phyloP scores from a whole-genome alignment of 1,140 invertebrate species.

The Centruroides sculpturatus region DNA sequence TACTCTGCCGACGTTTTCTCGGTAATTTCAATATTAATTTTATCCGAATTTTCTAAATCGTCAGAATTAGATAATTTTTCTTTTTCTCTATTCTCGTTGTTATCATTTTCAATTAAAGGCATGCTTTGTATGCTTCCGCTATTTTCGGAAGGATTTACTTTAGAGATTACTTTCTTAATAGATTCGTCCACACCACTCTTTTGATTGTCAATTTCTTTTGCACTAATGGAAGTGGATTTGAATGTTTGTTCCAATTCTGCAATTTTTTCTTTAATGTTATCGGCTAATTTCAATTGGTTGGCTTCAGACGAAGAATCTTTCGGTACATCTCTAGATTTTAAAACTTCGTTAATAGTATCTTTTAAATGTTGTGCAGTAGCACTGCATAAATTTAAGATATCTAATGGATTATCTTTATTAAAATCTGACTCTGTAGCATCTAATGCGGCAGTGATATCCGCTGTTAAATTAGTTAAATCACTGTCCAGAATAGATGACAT shows the following conservation, averaged over 20 bases:
- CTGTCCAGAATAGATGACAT: not conserved
- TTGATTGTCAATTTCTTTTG: too few relatives aligned
- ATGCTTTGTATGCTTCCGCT: not conserved
- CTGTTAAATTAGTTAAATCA: not conserved
- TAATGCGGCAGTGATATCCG: not conserved
- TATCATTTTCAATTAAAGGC: not conserved
- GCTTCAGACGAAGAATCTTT: not conserved
- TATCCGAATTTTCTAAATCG: not conserved
- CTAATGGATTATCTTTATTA: not conserved
- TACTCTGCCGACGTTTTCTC: not conserved
- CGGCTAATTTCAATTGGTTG: not conserved
- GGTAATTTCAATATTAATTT: not conserved
- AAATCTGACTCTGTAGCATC: not conserved
- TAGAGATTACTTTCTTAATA: too few relatives aligned
- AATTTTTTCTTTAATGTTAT: slow-evolving; percentile 6
- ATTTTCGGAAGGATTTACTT: not conserved
- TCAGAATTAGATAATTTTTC: not conserved
- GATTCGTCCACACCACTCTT: too few relatives aligned
- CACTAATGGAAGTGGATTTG: too few relatives aligned
- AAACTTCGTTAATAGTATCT: slow-evolving; percentile 8
- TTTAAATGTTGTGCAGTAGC: slow-evolving; percentile 5
- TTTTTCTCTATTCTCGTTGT: not conserved
- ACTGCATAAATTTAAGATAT: slow-evolving; percentile 9
- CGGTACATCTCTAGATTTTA: slow-evolving; percentile 4
- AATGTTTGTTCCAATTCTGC: slow-evolving; percentile 4